Base-by-base conservation (phyloP, 1,140 invertebrate genomes). In the Ctenoplectra terminalis region DNA sequence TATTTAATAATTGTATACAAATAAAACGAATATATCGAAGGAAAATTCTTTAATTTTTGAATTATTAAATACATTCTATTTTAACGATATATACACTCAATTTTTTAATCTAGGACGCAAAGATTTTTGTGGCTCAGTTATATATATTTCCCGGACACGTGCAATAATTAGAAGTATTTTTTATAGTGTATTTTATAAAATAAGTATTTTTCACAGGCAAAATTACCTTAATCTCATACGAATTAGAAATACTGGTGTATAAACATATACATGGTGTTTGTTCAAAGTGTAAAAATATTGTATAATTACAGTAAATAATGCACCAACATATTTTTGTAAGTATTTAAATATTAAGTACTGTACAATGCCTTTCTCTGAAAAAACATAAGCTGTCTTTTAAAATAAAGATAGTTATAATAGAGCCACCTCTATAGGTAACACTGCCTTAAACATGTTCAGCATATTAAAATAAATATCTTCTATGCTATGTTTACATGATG, bases 381-480 rank as follows among this genome's bases (percentile, higher is more conserved):
- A 86, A 76, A 76, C 50, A 17, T 78, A 79, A 82, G 46, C 46
- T 60, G 31, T 34, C 50, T 76, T 79, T 74, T 83, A 70, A 87
- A 83, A 37, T 48, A 71, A 84, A 84, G 66, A 73, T 70, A 46
- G 17, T 74, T 81, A 73, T 80, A 90, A 82, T 89, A 88, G 89
- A 91, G 86, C 86, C 86, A 91, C 91, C 87, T 87, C 88, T 91
- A 91, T 85, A 91, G 63, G 87, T 90, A 91, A 90, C 88, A 85
- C 87, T 89, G 87, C 84, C 76, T 85, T 76, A 85, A 88, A 85
- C 70, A 84, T 82, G 75, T 85, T 77, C 87, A 91, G 84, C 87
- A 90, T 93, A 92, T 90, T 90, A 93, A 92, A 92, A 93, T 91
- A 93, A 93, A 92, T 92, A 92, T 91, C 87, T 89, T 88, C 82